phyloP scores from a whole-genome alignment of 1,140 invertebrate species.

The Elymnias hypermnestra region DNA sequence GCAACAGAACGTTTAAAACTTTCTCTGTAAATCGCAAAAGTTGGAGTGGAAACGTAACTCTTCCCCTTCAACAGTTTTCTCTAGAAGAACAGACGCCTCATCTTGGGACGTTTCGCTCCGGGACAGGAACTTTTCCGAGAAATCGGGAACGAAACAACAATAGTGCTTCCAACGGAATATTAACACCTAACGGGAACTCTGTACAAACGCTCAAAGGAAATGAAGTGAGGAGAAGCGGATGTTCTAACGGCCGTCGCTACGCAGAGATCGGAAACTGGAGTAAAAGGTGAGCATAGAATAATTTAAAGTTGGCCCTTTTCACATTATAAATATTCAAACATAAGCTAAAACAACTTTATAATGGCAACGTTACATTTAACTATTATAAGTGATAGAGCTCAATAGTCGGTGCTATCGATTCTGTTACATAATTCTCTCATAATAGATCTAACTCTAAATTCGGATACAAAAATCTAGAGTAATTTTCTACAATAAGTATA shows the following conservation, averaged over 20 bases:
- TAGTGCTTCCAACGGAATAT: constrained; percentile 60
- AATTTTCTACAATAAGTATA: too few species aligned
- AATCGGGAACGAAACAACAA: constrained; percentile 70
- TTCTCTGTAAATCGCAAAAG: constrained; percentile 72
- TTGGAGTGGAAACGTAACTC: constrained; percentile 73
- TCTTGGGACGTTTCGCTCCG: constrained; percentile 68
- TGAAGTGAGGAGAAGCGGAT: constrained; percentile 72
- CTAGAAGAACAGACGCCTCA: constrained; percentile 54
- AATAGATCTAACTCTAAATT: too few species aligned
- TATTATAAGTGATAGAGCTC: too few species aligned
- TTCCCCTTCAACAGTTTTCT: constrained; percentile 68
- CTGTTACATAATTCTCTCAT: too few species aligned
- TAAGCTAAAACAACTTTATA: background rate
- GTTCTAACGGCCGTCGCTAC: constrained; percentile 70
- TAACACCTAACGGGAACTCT: constrained; percentile 74
- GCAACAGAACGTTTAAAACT: constrained; percentile 67
- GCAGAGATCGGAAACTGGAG: constrained; percentile 76
- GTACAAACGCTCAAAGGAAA: constrained; percentile 67
- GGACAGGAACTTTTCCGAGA: constrained; percentile 67
- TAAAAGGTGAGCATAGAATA: constrained; percentile 58
- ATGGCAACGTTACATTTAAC: too few species aligned
- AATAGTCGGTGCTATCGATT: too few species aligned
- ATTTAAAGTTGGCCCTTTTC: background rate
- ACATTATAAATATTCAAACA: background rate
- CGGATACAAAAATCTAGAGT: too few species aligned